Evolutionary conservation across 2,797 vertebrate genomes (phyloP).

Genomic region (Pogoniulus pusillus): DNA sequence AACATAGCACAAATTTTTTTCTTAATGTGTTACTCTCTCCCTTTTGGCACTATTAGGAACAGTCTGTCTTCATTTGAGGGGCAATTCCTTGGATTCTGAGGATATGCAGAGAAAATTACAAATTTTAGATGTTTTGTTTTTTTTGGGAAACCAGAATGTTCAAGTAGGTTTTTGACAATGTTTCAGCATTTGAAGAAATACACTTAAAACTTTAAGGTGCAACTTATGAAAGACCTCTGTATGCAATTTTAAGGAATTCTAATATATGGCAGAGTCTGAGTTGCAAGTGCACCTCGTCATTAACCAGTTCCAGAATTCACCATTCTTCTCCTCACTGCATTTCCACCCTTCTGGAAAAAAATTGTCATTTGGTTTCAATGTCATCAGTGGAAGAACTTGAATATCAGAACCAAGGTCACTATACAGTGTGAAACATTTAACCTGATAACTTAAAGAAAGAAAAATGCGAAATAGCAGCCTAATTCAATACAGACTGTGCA

Average conservation of each 20-base stretch:
- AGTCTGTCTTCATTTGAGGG: not conserved
- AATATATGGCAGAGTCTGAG: slow-evolving; percentile 37
- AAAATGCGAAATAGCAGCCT: not conserved
- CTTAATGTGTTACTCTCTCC: not conserved
- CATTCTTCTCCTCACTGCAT: not conserved
- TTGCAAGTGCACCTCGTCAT: not conserved
- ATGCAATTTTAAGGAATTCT: slow-evolving; percentile 23
- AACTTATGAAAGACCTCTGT: slow-evolving; percentile 34
- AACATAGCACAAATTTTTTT: not conserved
- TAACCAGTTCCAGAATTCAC: slow-evolving; percentile 17
- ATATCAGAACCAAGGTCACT: slow-evolving; percentile 1
- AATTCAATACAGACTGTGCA: slow-evolving; percentile 78
- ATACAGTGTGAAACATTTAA: not conserved
- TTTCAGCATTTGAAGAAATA: not conserved
- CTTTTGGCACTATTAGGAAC: not conserved
- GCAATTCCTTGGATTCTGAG: not conserved
- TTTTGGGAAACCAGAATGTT: not conserved
- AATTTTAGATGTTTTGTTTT: not conserved
- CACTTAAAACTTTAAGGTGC: slow-evolving; percentile 4
- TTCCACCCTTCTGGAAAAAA: not conserved
- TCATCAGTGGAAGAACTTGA: not conserved
- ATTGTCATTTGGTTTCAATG: not conserved
- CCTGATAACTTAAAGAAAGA: not conserved
- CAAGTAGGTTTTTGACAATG: not conserved
- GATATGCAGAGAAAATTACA: not conserved